Conservation (phyloP, 2,888 invertebrate genomes). For the Trachelus stipa region DNA sequence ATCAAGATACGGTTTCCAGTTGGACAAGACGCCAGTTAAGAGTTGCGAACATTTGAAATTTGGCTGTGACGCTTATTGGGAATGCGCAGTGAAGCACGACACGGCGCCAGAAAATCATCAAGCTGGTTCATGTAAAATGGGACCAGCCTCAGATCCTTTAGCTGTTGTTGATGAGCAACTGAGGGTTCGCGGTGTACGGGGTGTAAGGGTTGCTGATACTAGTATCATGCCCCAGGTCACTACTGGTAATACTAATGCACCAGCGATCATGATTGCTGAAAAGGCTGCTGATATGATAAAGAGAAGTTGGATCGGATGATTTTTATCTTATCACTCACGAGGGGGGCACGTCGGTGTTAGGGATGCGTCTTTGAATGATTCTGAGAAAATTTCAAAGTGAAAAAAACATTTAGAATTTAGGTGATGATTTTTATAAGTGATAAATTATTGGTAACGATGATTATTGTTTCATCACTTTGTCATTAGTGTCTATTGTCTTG, state of each 20-base stretch:
- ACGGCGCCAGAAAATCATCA: conserved; percentile 77
- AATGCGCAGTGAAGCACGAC: conserved; percentile 71
- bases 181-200: conserved; percentile 67
- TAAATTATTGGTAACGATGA: neutral
- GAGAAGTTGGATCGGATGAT: conserved; percentile 61
- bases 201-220: conserved; percentile 70
- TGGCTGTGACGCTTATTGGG: conserved; percentile 75
- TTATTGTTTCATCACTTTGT: neutral
- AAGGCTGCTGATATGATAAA: conserved; percentile 69
- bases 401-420: neutral
- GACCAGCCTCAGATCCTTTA: conserved; percentile 69
- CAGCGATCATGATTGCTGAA: conserved; percentile 71
- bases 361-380: neutral
- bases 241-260: conserved; percentile 71
- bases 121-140: conserved; percentile 76
- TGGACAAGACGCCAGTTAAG: conserved; percentile 79
- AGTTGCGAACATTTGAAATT: conserved; percentile 83
- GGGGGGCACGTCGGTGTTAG: neutral
- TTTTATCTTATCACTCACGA: neutral
- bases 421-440: neutral
- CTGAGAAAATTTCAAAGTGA: neutral
- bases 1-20: conserved; percentile 76
- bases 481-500: neutral
- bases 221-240: conserved; percentile 71
- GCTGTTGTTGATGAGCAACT: conserved; percentile 72